Conservation (phyloP, 2,113 vertebrate genomes). For the Gymnarchus niloticus region DNA sequence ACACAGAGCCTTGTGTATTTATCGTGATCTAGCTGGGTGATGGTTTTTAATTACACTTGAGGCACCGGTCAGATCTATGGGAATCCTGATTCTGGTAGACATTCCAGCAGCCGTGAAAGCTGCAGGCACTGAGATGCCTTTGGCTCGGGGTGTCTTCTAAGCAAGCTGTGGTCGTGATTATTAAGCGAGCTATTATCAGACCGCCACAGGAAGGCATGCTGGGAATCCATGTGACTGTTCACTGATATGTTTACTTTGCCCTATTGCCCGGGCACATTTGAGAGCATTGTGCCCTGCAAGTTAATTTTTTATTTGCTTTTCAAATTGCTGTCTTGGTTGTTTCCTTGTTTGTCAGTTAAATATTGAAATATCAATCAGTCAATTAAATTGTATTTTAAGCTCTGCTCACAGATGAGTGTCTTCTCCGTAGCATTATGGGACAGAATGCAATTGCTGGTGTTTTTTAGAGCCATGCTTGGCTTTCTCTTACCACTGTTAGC, state of each 20-base stretch:
- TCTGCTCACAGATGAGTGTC: background rate
- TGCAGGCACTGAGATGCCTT: background rate
- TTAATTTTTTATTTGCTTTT: constrained; percentile 12
- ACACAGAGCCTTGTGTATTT: background rate
- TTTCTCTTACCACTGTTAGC: background rate
- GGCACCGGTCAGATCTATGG: background rate
- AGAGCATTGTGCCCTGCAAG: background rate
- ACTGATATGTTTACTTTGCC: background rate
- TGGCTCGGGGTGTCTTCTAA: background rate
- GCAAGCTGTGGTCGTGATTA: background rate
- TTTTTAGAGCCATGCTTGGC: background rate
- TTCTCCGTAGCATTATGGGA: background rate
- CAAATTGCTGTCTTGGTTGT: background rate
- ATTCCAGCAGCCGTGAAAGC: background rate
- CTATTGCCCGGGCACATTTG: background rate
- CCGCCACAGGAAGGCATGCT: background rate
- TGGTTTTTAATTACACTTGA: background rate
- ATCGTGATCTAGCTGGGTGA: background rate
- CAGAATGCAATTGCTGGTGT: background rate
- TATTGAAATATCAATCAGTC: background rate
- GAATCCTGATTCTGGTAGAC: background rate
- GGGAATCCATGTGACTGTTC: background rate
- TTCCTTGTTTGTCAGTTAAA: constrained; percentile 14
- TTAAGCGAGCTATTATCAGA: background rate
- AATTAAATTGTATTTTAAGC: background rate